These are phyloP conservation scores for Chymomyza fuscimana DNA, from an alignment of 2,888 invertebrate species.

Conservation along the genomic window DNA sequence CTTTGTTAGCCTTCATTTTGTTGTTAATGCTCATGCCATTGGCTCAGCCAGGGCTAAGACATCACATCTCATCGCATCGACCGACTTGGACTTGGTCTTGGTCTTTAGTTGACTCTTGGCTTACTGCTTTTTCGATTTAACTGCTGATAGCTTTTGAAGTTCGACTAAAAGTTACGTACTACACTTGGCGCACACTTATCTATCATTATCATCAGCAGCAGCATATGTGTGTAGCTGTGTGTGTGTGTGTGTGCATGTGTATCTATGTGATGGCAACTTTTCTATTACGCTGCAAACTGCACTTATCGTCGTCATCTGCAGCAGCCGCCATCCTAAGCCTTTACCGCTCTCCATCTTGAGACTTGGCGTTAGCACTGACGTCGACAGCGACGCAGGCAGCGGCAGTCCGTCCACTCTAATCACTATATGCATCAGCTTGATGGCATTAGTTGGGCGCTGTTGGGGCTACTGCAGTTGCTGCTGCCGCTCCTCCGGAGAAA, in stretches of 20 bases:
- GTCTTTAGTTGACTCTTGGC: conserved; percentile 27
- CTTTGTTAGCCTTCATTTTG: conserved; percentile 3
- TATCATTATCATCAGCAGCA: conserved; percentile 67
- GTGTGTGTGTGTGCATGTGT: conserved; percentile 15
- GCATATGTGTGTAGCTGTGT: conserved; percentile 24
- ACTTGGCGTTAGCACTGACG: background rate
- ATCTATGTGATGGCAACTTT: conserved; percentile 54
- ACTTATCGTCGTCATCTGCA: conserved; percentile 67
- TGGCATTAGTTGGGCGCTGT: conserved; percentile 66
- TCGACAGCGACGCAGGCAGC: background rate
- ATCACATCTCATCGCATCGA: background rate
- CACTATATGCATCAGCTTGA: conserved; percentile 71
- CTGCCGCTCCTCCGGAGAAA: conserved; percentile 10
- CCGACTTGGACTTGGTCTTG: too few species aligned
- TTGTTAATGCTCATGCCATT: conserved; percentile 14
- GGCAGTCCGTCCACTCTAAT: conserved; percentile 67
- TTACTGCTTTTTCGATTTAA: conserved; percentile 69
- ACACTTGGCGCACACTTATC: conserved; percentile 70
- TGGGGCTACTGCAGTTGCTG: conserved; percentile 30
- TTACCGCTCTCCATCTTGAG: conserved; percentile 24
- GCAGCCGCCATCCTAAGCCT: conserved; percentile 24
- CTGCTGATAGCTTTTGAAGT: conserved; percentile 71
- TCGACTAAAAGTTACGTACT: conserved; percentile 65
- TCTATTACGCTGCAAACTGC: conserved; percentile 68
- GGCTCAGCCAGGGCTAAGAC: conserved; percentile 21